Evolutionary conservation across 2,113 vertebrate genomes (phyloP).

Genomic region (Psittacara wagleri): DNA sequence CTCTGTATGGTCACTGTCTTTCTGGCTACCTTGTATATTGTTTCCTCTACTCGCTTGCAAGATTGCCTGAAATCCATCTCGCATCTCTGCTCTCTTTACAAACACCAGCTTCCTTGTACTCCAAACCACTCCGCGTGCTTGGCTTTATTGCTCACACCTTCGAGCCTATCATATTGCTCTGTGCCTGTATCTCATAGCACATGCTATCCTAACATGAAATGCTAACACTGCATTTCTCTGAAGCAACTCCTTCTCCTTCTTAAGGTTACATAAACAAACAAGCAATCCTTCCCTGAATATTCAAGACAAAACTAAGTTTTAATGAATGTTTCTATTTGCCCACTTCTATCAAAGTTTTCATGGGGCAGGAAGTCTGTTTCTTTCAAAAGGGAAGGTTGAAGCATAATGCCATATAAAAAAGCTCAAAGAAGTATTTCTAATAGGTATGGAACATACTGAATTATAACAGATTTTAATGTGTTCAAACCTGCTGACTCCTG

Average conservation of each 20-base stretch:
- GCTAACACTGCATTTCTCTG: not conserved
- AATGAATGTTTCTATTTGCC: not conserved
- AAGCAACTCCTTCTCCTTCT: not conserved
- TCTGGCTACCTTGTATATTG: not conserved
- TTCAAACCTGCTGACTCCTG: not conserved
- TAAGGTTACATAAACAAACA: not conserved
- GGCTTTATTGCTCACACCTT: not conserved
- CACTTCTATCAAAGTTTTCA: not conserved
- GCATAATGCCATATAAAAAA: not conserved
- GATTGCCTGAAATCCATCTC: not conserved
- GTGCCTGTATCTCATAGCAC: not conserved
- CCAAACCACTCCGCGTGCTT: not conserved
- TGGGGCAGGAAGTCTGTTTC: not conserved
- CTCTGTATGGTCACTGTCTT: not conserved
- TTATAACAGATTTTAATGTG: not conserved
- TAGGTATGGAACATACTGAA: not conserved
- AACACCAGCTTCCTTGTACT: not conserved
- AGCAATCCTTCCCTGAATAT: not conserved
- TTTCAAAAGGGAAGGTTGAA: not conserved
- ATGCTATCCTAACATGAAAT: not conserved
- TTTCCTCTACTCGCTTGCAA: not conserved
- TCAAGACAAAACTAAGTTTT: not conserved
- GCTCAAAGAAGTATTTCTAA: not conserved
- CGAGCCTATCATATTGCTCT: not conserved
- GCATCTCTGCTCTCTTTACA: rapidly evolving